Base-by-base conservation (phyloP, 2,888 invertebrate species). In the Nebria salina region DNA sequence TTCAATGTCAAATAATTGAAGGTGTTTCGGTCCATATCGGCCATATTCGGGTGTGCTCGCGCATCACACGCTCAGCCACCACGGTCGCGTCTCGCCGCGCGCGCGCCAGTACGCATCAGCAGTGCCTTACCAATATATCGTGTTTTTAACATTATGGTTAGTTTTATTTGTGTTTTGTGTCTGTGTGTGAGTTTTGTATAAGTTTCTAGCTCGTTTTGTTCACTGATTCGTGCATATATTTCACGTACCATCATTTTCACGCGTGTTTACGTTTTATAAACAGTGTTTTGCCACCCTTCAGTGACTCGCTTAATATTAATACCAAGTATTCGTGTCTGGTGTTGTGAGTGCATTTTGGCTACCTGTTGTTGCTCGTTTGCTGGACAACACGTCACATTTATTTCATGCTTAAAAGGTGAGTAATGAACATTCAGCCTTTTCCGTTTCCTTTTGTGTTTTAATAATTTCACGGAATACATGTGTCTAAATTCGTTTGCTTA, bases 1-100 rank as follows among this genome's bases (percentile, higher is more conserved):
- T 75, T 80, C 80, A 80, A 80, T 80, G 80, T 80, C 80, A 80
- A 75, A 80, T 75, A 80, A 80, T 80, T 80, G 75, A 80, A 75
- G 80, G 80, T 75, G 80, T 75, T 70, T 80, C 80, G 80, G 75
- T 75, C 75, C 68, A 75, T 75, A 75, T 80, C 80, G 80, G 80
- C 41, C 70, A 80, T 75, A 75, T 80, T 80, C 80, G 80, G 80
- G 72, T 42, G 80, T 75, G 70, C 80, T 80, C 80, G 80, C 80
- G 80, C 80, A 75, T 75, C 75, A 75, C n/a, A 75, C 80, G 75
- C 80, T 75, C 25, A 70, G 68, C 75, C 42, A 15, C 26, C 75
- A 64, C 20, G n/a, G 15, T 15, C 75, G 75, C 54, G 54, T 75
- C 64, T 43, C 54, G 20, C 54, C 75, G 75, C 75, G 75, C 75